Base-by-base conservation (phyloP, 1,140 invertebrate genomes). In the Leguminivora glycinivorella region DNA sequence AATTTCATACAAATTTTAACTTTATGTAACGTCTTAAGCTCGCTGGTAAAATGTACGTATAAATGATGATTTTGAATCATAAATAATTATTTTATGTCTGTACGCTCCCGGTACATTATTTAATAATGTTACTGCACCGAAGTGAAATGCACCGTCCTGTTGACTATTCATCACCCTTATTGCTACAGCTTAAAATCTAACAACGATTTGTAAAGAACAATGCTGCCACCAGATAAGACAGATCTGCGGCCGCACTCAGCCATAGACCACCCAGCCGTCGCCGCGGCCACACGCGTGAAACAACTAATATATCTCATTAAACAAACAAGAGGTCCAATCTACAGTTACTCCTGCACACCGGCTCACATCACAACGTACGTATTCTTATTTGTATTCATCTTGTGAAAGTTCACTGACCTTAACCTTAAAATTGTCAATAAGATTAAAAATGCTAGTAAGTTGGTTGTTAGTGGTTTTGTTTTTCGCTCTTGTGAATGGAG, bases 401-500 rank as follows among this genome's bases (percentile, higher is more conserved):
- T 7, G n/a, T n/a, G n/a, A n/a, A 56, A 17, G 17, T 19, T 56
- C 56, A 24, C 22, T 56, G 22, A 56, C 22, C 56, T 60, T 26
- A n/a, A 60, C 56, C n/a, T 43, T 2, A 14, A 43, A 43, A 1
- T n/a, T 0, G n/a, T 6, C 40, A 43, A 43, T 43, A n/a, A 43
- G 6, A 10, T n/a, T 43, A 6, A 26, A 60, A 26, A 60, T 60
- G 56, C 25, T 6, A 25, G 22, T 60, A 29, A 58, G 7, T 29
- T 60, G n/a, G n/a, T n/a, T n/a, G n/a, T n/a, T 24, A 24, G 0
- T 25, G 7, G 52, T 22, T 56, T 14, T 25, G 24, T 26, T n/a
- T 25, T 12, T 58, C 24, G 14, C 14, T 26, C 24, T 58, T 58
- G 56, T 58, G 25, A 58, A 58, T 58, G 56, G 56, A 26, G 25